Conservation (phyloP, 2,888 invertebrate genomes). For the Leptarthrus brevirostris region DNA sequence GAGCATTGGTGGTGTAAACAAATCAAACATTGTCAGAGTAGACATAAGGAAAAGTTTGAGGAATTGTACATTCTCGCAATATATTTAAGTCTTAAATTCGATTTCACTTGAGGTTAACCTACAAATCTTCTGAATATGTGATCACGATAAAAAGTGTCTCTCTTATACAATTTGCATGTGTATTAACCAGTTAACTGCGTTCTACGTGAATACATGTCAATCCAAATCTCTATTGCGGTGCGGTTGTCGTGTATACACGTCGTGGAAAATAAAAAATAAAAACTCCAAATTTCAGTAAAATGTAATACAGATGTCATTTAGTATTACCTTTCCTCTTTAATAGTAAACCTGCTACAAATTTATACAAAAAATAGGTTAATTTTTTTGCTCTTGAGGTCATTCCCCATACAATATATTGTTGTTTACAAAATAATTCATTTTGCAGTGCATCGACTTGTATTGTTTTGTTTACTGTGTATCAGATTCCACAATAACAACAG, state of each 20-base stretch:
- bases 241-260: slow-evolving; percentile 15
- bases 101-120: too few relatives aligned
- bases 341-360: background rate
- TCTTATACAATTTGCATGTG: too few relatives aligned
- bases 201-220: too few relatives aligned
- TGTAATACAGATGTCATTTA: slow-evolving; percentile 17
- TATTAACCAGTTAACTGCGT: too few relatives aligned
- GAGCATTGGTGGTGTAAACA: too few relatives aligned
- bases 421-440: background rate
- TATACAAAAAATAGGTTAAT: background rate
- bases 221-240: slow-evolving; percentile 19
- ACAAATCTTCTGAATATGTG: too few relatives aligned
- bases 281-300: slow-evolving; percentile 9
- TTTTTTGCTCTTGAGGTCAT: background rate
- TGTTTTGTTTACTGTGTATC: background rate
- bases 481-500: background rate
- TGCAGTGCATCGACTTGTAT: background rate
- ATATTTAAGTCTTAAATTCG: too few relatives aligned
- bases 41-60: too few relatives aligned
- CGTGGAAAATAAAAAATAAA: slow-evolving; percentile 1
- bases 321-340: slow-evolving; percentile 4
- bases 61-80: too few relatives aligned
- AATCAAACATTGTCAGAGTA: too few relatives aligned
- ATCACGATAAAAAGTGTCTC: too few relatives aligned
- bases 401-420: too few relatives aligned